A percentile compares a stretch with the other conserved stretches of the same genome.
Evolutionary conservation across 2,888 invertebrate species (phyloP).

Genomic region (Lamellibrachia satsuma): DNA sequence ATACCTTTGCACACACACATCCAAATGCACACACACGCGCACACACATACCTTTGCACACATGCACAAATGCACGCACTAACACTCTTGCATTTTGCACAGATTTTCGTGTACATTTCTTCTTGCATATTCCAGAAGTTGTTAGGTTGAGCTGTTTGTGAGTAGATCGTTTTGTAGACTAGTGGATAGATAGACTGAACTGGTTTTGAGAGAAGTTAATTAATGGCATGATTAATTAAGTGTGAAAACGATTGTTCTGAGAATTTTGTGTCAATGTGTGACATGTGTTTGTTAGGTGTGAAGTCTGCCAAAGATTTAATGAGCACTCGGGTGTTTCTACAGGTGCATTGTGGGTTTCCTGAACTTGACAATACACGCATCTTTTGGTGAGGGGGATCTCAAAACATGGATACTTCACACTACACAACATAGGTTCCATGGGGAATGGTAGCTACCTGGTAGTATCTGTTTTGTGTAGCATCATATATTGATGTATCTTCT

Average conservation of each 20-base stretch:
- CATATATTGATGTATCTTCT: background rate
- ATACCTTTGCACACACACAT: background rate
- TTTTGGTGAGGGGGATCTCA: background rate
- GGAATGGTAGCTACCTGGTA: background rate
- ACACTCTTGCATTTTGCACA: background rate
- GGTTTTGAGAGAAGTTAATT: background rate
- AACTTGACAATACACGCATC: background rate
- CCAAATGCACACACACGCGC: background rate
- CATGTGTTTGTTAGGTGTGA: background rate
- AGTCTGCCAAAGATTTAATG: background rate
- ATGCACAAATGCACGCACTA: background rate
- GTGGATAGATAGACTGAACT: background rate
- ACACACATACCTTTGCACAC: background rate
- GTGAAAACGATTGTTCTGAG: background rate
- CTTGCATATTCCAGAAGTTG: background rate
- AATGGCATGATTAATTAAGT: background rate
- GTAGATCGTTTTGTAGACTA: conserved; percentile 6
- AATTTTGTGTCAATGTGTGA: background rate
- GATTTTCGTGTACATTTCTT: background rate
- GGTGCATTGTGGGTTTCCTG: background rate
- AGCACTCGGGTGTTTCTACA: background rate
- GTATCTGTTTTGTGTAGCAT: background rate
- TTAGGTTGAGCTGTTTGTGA: background rate
- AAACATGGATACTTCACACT: background rate
- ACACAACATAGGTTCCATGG: too few relatives aligned